These are phyloP conservation scores for Epinephelus fuscoguttatus DNA, from an alignment of 2,113 vertebrate genomes.

Conservation along the genomic window DNA sequence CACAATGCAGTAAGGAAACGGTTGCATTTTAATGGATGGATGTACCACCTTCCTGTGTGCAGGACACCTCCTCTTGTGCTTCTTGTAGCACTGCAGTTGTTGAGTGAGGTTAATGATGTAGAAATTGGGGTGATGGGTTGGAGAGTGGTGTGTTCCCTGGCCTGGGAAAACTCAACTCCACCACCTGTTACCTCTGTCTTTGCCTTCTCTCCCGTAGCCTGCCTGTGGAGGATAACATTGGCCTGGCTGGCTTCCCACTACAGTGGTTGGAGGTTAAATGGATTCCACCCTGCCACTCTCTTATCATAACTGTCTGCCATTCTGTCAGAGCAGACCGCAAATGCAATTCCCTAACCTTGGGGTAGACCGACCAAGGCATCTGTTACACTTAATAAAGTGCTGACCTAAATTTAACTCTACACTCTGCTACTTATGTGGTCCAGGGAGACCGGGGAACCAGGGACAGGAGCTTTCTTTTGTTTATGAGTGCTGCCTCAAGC, in stretches of 20 bases:
- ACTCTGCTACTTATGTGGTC: conserved; percentile 51
- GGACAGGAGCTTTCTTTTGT: conserved; percentile 30
- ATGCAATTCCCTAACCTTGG: conserved; percentile 76
- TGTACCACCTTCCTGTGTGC: conserved; percentile 4
- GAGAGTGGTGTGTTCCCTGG: conserved; percentile 25
- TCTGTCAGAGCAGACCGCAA: conserved; percentile 75
- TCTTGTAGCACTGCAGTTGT: conserved; percentile 10
- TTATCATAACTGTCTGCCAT: conserved; percentile 80
- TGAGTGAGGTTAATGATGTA: conserved; percentile 69
- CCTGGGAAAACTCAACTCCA: conserved; percentile 53
- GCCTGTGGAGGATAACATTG: conserved; percentile 56
- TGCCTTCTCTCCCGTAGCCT: conserved; percentile 8
- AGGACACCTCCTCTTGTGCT: not conserved
- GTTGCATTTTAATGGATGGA: conserved; percentile 8
- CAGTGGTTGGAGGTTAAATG: conserved; percentile 75
- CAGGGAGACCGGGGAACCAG: conserved; percentile 15
- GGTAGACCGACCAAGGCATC: conserved; percentile 67
- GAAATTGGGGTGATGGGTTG: conserved; percentile 59
- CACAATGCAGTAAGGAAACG: not conserved
- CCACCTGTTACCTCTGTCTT: conserved; percentile 51
- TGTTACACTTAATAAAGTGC: conserved; percentile 81
- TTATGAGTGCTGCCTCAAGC: conserved; percentile 21
- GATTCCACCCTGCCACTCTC: conserved; percentile 74
- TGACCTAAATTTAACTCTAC: conserved; percentile 79
- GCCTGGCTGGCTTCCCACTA: conserved; percentile 43